phyloP scores from a whole-genome alignment of 2,888 invertebrate genomes.

The Scaeva pyrastri region DNA sequence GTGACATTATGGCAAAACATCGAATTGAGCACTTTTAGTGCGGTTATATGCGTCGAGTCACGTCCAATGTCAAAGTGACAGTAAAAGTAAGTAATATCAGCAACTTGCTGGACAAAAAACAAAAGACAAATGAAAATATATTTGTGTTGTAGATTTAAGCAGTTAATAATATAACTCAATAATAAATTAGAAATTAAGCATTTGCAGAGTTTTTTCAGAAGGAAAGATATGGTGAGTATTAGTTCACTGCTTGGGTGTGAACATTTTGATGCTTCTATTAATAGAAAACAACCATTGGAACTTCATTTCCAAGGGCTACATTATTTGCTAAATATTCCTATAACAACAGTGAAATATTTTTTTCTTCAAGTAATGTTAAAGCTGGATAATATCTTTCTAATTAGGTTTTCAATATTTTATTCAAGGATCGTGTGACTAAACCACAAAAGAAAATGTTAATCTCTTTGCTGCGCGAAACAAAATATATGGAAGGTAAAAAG shows the following conservation, averaged over 20 bases:
- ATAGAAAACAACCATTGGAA: conserved; percentile 22
- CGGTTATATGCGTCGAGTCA: conserved; percentile 41
- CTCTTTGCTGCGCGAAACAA: conserved; percentile 82
- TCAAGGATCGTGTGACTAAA: conserved; percentile 83
- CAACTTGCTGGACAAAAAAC: conserved; percentile 64
- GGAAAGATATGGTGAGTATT: conserved; percentile 21
- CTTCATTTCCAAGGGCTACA: conserved; percentile 38
- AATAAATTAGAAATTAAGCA: background rate
- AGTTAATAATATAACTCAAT: background rate
- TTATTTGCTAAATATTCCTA: conserved; percentile 53
- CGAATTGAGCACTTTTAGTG: conserved; percentile 8
- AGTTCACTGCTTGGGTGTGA: background rate
- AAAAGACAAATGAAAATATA: conserved; percentile 53
- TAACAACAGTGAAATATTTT: conserved; percentile 60
- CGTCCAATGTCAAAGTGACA: conserved; percentile 68
- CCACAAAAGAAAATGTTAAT: conserved; percentile 83
- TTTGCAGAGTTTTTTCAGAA: background rate
- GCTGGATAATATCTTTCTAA: conserved; percentile 69
- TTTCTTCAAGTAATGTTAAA: conserved; percentile 77
- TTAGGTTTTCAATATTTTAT: conserved; percentile 79
- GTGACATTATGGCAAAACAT: background rate
- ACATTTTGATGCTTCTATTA: conserved; percentile 15
- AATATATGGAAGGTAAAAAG: conserved; percentile 83
- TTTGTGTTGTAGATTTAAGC: background rate
- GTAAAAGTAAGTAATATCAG: conserved; percentile 34